phyloP scores from a whole-genome alignment of 2,113 vertebrate species.

The Chionis minor region DNA sequence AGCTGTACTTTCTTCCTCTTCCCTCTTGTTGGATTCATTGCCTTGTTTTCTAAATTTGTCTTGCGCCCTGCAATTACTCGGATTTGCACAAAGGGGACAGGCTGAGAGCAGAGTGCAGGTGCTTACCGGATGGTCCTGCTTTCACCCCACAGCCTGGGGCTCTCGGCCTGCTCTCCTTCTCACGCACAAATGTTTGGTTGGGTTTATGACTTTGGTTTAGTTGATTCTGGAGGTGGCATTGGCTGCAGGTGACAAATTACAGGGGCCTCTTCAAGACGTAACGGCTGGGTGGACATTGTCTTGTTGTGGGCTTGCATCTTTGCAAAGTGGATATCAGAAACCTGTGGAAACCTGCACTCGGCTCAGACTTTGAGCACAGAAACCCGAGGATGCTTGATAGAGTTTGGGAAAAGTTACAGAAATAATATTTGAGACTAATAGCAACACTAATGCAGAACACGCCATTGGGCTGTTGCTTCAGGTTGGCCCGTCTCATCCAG shows the following conservation, averaged over 20 bases:
- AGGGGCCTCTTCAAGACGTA: background rate
- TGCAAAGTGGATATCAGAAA: background rate
- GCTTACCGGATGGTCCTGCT: background rate
- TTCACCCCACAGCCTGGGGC: background rate
- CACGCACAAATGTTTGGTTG: background rate
- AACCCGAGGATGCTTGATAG: background rate
- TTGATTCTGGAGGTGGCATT: background rate
- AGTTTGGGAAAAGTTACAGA: background rate
- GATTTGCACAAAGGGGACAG: background rate
- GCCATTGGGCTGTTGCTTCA: background rate
- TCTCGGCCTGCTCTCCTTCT: background rate
- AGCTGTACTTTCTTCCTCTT: background rate
- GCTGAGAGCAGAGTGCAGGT: background rate
- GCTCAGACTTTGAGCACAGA: background rate
- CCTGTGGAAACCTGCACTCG: background rate
- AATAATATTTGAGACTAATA: background rate
- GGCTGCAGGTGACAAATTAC: background rate
- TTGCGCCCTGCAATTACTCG: background rate
- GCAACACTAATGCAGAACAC: background rate
- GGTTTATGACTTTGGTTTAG: background rate
- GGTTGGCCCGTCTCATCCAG: background rate
- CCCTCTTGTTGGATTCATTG: background rate
- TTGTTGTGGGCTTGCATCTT: background rate
- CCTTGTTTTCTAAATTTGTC: background rate
- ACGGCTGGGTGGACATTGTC: fast-evolving